Base-by-base conservation (phyloP, 2,888 invertebrate genomes). In the Lamellibrachia columna region DNA sequence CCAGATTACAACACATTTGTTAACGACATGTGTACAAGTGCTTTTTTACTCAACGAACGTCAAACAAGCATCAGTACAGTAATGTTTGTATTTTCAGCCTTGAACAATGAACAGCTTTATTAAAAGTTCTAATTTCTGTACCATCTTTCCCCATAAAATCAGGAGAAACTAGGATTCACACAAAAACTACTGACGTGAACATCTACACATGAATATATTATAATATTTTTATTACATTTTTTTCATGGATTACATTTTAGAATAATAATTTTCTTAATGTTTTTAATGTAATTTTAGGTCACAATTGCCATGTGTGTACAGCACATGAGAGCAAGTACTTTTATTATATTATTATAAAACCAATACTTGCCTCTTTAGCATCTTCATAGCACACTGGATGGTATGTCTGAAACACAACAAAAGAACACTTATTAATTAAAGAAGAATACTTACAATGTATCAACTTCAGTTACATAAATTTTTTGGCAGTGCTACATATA, bases 321-420 rank as follows among this genome's bases (percentile, higher is more conserved):
- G 1, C 40, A 1, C 40, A 40, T 75, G 22, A 75, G 15, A 75
- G 75, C 15, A 75, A 3, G 22, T 22, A 22, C 15, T n/a, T 75
- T 3, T 15, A 22, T n/a, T 75, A 22, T 22, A 75, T 0, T 40
- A 40, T 40, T 40, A 6, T 75, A n/a, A 75, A 22, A 6, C 0
- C 75, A 15, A 75, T 75, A 90, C 92, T 92, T 52, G 92, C 92
- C 92, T 92, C 92, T 75, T 93, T 93, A 40, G 91, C 93, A 91
- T 94, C 94, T 90, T 94, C 94, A 75, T 93, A 94, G 75, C 94
- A 94, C 15, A 94, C 93, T 22, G 94, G 94, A 92, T 94, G 94
- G 53, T 94, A 94, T 7, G 94, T 94, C 93, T 93, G 92, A 28
- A 90, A 91, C 60, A 90, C 28, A 55, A 91, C 52, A 60, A 58